phyloP scores from a whole-genome alignment of 92 coral and sea anemone genomes.

The Umimayanthus chanpuru region DNA sequence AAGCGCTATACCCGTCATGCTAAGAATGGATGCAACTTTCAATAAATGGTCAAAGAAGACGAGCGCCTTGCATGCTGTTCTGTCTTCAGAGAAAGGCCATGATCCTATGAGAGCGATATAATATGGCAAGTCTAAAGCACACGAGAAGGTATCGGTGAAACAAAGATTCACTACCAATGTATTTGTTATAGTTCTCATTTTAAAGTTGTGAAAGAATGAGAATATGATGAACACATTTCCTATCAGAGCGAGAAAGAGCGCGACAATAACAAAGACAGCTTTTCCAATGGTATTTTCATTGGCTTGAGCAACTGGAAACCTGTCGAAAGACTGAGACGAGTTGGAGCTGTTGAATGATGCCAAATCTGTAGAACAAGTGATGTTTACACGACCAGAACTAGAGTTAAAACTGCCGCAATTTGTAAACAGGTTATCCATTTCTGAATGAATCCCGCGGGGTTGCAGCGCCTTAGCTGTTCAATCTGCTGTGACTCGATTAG shows the following conservation, averaged over 20 bases:
- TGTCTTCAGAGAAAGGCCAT: conserved; percentile 35
- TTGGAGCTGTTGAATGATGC: background rate
- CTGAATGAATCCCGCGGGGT: background rate
- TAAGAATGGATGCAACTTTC: conserved; percentile 61
- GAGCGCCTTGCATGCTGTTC: conserved; percentile 48
- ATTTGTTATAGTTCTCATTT: conserved; percentile 79
- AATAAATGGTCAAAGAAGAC: conserved; percentile 57
- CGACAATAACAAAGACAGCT: conserved; percentile 22
- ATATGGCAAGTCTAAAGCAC: conserved; percentile 59
- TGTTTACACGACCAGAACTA: background rate
- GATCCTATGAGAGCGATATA: conserved; percentile 39
- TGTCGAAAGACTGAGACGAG: background rate
- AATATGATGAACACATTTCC: conserved; percentile 59
- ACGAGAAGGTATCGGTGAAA: conserved; percentile 65
- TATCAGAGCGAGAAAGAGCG: conserved; percentile 39
- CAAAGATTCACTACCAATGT: conserved; percentile 70
- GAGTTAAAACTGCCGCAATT: background rate
- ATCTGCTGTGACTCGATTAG: background rate
- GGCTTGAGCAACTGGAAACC: background rate
- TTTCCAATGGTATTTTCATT: conserved; percentile 2
- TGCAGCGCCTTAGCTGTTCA: background rate
- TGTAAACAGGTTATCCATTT: background rate
- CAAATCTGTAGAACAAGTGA: background rate
- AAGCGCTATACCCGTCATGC: conserved; percentile 73
- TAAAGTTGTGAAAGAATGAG: conserved; percentile 64